These are phyloP conservation scores for Gavia stellata DNA, from an alignment of 2,113 vertebrate species.

Conservation along the genomic window DNA sequence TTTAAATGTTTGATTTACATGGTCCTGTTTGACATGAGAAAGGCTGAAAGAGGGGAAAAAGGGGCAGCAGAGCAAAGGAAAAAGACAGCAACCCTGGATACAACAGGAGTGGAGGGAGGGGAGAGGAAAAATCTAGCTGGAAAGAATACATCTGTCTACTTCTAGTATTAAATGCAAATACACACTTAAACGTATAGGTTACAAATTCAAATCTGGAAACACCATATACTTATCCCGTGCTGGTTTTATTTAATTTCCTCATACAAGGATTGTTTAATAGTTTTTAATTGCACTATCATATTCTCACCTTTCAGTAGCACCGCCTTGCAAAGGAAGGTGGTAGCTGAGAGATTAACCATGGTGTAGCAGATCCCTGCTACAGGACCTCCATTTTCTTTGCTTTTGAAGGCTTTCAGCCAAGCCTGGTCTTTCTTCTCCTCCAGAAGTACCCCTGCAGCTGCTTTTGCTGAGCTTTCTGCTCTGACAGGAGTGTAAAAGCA, in stretches of 20 bases:
- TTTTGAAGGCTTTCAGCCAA: neutral
- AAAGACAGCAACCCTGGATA: neutral
- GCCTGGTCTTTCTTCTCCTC: neutral
- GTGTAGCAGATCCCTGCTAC: neutral
- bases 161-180: neutral
- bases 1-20: neutral
- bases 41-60: neutral
- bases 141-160: neutral
- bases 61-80: neutral
- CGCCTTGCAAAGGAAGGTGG: neutral
- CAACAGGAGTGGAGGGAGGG: neutral
- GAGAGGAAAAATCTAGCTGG: neutral
- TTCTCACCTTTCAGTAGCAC: neutral
- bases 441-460: neutral
- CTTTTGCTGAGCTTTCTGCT: neutral
- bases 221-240: neutral
- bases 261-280: neutral
- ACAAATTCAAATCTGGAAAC: neutral
- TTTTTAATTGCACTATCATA: neutral
- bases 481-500: neutral
- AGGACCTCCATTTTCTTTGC: neutral
- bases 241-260: neutral
- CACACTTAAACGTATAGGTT: neutral
- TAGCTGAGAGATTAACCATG: neutral
- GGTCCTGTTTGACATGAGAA: neutral